These are phyloP conservation scores for Cordilura impudica DNA, from an alignment of 2,888 invertebrate species.

Conservation along the genomic window DNA sequence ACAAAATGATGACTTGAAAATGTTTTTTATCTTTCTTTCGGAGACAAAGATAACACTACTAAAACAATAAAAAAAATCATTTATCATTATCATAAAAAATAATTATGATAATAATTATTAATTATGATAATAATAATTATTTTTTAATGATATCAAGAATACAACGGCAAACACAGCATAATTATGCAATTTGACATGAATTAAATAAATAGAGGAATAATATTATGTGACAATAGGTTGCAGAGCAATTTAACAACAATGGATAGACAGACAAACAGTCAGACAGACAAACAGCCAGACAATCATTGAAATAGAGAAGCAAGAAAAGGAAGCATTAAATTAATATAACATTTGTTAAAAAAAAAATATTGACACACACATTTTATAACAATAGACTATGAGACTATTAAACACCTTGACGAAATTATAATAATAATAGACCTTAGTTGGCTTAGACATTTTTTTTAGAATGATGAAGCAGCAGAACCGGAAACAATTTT, in stretches of 20 bases:
- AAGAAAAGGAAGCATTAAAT: slow-evolving; percentile 27
- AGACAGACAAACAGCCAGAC: not conserved
- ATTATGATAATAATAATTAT: not conserved
- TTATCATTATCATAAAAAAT: not conserved
- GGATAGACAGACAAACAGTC: not conserved
- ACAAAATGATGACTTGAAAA: not conserved
- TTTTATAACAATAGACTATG: too few relatives aligned
- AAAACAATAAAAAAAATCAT: not conserved
- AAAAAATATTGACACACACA: too few relatives aligned
- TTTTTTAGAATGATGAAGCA: too few relatives aligned
- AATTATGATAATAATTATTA: not conserved
- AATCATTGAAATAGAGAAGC: not conserved
- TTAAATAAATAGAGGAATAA: not conserved
- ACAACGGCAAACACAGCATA: not conserved
- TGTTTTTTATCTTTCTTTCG: not conserved
- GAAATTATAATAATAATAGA: too few relatives aligned
- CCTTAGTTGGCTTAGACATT: too few relatives aligned
- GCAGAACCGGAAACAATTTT: too few relatives aligned
- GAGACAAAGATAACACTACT: not conserved
- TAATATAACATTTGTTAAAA: slow-evolving; percentile 11
- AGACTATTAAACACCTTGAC: too few relatives aligned
- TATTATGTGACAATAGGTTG: not conserved
- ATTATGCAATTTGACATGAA: not conserved
- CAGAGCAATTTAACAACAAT: not conserved
- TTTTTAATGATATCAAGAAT: not conserved